These are phyloP conservation scores for Carettochelys insculpta DNA, from an alignment of 2,113 vertebrate genomes.

Conservation along the genomic window DNA sequence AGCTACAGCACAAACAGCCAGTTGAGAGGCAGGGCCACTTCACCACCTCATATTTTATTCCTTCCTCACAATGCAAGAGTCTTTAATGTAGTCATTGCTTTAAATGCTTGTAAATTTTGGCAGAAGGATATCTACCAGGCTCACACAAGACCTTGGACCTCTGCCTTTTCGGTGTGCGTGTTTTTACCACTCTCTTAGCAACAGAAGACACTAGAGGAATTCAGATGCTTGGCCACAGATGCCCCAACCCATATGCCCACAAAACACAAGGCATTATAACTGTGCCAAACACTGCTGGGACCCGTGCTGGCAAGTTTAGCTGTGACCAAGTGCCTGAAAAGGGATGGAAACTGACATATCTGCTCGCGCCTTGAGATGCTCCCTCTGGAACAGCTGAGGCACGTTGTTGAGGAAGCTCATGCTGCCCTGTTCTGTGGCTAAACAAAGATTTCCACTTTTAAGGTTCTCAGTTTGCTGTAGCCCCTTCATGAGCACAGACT, in stretches of 20 bases:
- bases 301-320: background rate
- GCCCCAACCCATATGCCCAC: background rate
- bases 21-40: accelerated
- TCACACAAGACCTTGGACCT: background rate
- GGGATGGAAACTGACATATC: background rate
- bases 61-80: background rate
- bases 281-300: accelerated
- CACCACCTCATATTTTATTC: background rate
- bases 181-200: background rate
- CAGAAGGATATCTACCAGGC: accelerated
- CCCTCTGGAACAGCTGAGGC: background rate
- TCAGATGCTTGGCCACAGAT: background rate
- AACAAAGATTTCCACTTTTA: background rate
- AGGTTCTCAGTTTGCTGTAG: background rate
- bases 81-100: background rate
- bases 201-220: background rate
- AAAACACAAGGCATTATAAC: accelerated
- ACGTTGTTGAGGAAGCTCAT: background rate
- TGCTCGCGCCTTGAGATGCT: too few relatives aligned
- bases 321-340: accelerated
- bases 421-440: background rate
- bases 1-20: background rate
- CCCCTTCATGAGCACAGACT: accelerated
- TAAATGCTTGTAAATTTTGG: background rate
- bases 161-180: background rate